These are phyloP conservation scores for Salvator merianae DNA, from an alignment of 2,113 vertebrate species.

Conservation along the genomic window DNA sequence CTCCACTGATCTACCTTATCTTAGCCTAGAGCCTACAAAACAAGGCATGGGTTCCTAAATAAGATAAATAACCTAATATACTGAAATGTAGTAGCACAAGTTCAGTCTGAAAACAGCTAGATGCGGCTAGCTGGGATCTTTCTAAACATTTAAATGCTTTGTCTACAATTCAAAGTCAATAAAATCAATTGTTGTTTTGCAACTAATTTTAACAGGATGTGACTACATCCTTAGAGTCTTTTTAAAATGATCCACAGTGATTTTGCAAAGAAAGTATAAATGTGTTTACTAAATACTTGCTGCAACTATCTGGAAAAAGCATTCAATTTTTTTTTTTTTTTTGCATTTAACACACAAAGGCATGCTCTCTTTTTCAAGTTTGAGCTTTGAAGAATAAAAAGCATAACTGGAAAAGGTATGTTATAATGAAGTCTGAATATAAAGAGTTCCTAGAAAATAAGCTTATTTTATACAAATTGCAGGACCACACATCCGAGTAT, in stretches of 20 bases:
- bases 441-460: not conserved
- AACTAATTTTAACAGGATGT: not conserved
- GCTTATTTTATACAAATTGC: not conserved
- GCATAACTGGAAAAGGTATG: not conserved
- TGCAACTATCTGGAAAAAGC: constrained; percentile 10
- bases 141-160: not conserved
- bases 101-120: too few species aligned
- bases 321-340: not conserved
- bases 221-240: not conserved
- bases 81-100: not conserved
- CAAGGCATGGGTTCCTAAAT: not conserved
- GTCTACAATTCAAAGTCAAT: not conserved
- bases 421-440: not conserved
- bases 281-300: not conserved
- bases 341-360: not conserved
- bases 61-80: not conserved
- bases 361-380: not conserved
- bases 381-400: not conserved
- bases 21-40: not conserved
- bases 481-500: not conserved
- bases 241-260: not conserved
- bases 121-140: not conserved
- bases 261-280: not conserved
- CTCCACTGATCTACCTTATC: not conserved
- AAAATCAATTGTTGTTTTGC: not conserved